phyloP scores from a whole-genome alignment of 1,140 invertebrate genomes.

The Euborellia annulipes region DNA sequence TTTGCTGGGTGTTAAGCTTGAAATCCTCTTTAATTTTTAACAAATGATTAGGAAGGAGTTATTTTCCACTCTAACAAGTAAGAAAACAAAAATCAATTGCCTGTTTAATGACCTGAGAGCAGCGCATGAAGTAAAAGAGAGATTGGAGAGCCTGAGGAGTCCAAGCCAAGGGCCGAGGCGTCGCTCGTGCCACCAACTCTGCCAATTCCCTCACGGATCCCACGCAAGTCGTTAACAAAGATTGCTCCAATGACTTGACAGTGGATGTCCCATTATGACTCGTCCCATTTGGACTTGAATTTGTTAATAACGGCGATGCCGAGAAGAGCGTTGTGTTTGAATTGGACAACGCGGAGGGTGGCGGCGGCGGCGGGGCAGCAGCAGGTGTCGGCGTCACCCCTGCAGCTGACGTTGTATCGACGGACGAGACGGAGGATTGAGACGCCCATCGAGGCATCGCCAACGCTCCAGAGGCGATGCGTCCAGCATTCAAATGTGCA shows the following conservation, averaged over 20 bases:
- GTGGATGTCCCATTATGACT: conserved; percentile 22
- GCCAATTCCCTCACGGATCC: conserved; percentile 61
- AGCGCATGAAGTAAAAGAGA: conserved; percentile 81
- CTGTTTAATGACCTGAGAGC: no score
- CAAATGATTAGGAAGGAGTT: no score
- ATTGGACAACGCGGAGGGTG: not conserved
- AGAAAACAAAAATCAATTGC: no score
- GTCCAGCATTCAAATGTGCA: conserved; percentile 72
- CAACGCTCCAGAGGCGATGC: conserved; percentile 66
- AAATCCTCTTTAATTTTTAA: no score
- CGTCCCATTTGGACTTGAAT: no score
- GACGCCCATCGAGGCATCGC: conserved; percentile 75
- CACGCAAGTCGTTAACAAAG: conserved; percentile 72
- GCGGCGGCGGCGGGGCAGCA: conserved; percentile 25
- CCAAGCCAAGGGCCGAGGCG: conserved; percentile 32
- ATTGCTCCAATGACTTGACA: conserved; percentile 42
- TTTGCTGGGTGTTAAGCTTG: no score
- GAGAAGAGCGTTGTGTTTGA: not conserved
- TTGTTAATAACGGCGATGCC: conserved; percentile 20
- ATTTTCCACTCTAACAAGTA: no score
- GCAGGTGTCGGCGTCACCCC: conserved; percentile 28
- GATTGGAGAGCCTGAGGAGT: conserved; percentile 54
- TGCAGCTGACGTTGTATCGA: conserved; percentile 20
- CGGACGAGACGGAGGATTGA: conserved; percentile 45
- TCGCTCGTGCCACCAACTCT: conserved; percentile 49